Base-by-base conservation (phyloP, 2,888 invertebrate species). In the Chrysomela aeneicollis region DNA sequence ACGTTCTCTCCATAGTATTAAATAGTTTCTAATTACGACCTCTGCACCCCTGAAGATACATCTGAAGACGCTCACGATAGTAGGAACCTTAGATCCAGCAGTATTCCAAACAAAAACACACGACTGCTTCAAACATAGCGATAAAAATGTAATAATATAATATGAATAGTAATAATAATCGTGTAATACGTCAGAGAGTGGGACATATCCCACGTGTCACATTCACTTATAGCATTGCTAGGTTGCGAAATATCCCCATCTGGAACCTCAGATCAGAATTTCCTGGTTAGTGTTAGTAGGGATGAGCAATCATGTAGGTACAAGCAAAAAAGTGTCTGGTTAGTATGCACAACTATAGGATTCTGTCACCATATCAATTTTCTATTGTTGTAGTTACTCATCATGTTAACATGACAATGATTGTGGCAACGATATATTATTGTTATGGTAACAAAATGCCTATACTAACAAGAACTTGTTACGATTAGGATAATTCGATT, bases 121-220 rank as follows among this genome's bases (percentile, higher is more conserved):
- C 78, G 79, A 79, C 80, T 79, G 79, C 77, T 78, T 79, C 80
- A 79, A 77, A 76, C 77, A 78, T 77, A 78, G 78, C 77, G 77
- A 79, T 80, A 79, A 79, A 77, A 78, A 75, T 78, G 75, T 76
- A 77, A 78, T 77, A 77, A 78, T 79, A 80, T 80, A 80, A 81
- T 82, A 81, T 83, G 83, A 83, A 83, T 83, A 83, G 82, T 83
- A 83, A 83, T 83, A 83, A 83, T 83, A 83, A 83, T 83, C 79
- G 83, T 83, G 82, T 82, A 82, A 82, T 82, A 83, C 82, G 81
- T 82, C 81, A 79, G 81, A 72, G 78, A 77, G 79, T 77, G 75
- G 76, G 76, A 74, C 59, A 42, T 42, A 72, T 73, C 76, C 78
- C 81, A 79, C 78, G 79, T 79, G 81, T 81, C 81, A 82, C 82